phyloP scores from a whole-genome alignment of 2,797 vertebrate genomes.

The Dipus sagitta region DNA sequence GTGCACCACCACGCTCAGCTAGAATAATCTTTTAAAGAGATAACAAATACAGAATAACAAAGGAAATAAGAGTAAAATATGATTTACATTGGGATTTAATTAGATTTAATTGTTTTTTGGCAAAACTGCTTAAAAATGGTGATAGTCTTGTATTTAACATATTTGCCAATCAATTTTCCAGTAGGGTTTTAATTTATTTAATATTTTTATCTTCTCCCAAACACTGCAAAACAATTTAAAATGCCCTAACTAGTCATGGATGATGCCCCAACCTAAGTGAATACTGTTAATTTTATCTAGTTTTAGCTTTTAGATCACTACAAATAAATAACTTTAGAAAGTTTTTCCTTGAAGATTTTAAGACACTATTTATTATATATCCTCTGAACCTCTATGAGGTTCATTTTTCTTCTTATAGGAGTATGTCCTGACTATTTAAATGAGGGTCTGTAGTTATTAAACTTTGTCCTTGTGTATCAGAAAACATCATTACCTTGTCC shows the following conservation, averaged over 20 bases:
- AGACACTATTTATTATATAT: neutral
- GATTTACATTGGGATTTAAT: neutral
- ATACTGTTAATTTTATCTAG: constrained; percentile 30
- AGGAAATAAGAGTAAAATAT: neutral
- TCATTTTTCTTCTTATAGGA: neutral
- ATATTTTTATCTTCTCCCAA: constrained; percentile 2
- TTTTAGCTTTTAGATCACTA: neutral
- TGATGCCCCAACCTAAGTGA: neutral
- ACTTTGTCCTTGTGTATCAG: neutral
- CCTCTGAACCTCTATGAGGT: neutral
- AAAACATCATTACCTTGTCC: constrained; percentile 19
- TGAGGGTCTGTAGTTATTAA: neutral
- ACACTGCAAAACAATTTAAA: constrained; percentile 4
- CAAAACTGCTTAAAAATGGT: constrained; percentile 11
- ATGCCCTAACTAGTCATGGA: neutral
- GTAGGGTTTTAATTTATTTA: constrained; percentile 31
- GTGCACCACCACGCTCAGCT: too few species aligned
- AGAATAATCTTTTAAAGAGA: constrained; percentile 4
- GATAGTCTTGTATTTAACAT: neutral
- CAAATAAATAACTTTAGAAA: neutral
- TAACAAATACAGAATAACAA: constrained; percentile 8
- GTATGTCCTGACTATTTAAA: neutral
- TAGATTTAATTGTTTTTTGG: neutral
- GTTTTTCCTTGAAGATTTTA: constrained; percentile 3
- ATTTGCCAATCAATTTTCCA: neutral